phyloP scores from a whole-genome alignment of 2,797 vertebrate genomes.

The Eupleurogrammus muticus region DNA sequence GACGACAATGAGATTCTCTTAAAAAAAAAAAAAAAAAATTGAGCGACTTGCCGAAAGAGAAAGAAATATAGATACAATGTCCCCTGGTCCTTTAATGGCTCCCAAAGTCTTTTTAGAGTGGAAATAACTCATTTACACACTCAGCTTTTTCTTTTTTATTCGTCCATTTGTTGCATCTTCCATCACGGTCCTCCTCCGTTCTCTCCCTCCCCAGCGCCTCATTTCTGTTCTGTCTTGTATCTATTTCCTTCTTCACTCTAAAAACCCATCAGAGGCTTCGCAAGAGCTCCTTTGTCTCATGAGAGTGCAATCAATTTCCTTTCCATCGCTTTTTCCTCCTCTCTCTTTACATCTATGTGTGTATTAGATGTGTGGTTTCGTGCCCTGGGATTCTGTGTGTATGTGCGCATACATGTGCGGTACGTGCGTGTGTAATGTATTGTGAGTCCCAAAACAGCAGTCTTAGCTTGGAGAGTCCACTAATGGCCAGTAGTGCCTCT shows the following conservation, averaged over 20 bases:
- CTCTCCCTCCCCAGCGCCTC: conserved; percentile 16
- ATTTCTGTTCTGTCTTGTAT: conserved; percentile 28
- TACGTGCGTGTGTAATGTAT: conserved; percentile 12
- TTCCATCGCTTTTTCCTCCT: conserved; percentile 23
- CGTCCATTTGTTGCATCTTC: conserved; percentile 47
- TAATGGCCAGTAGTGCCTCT: conserved; percentile 48
- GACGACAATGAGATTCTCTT: not conserved
- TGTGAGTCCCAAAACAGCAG: conserved; percentile 30
- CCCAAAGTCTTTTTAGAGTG: conserved; percentile 13
- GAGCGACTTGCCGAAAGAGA: conserved; percentile 8
- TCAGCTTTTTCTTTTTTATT: conserved; percentile 29
- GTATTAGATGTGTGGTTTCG: conserved; percentile 33
- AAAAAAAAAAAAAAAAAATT: conserved; percentile 2
- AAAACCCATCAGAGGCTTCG: conserved; percentile 56
- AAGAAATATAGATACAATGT: conserved; percentile 4
- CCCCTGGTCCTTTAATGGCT: conserved; percentile 25
- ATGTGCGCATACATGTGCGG: conserved; percentile 6
- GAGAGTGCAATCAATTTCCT: conserved; percentile 67
- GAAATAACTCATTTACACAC: conserved; percentile 41
- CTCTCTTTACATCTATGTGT: conserved; percentile 26
- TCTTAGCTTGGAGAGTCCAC: conserved; percentile 44
- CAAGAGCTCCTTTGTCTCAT: conserved; percentile 54
- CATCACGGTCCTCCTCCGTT: conserved; percentile 15
- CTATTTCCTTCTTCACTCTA: conserved; percentile 33
- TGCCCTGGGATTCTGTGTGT: conserved; percentile 10